phyloP scores from a whole-genome alignment of 1,140 invertebrate species.

The Leptinotarsa texana region DNA sequence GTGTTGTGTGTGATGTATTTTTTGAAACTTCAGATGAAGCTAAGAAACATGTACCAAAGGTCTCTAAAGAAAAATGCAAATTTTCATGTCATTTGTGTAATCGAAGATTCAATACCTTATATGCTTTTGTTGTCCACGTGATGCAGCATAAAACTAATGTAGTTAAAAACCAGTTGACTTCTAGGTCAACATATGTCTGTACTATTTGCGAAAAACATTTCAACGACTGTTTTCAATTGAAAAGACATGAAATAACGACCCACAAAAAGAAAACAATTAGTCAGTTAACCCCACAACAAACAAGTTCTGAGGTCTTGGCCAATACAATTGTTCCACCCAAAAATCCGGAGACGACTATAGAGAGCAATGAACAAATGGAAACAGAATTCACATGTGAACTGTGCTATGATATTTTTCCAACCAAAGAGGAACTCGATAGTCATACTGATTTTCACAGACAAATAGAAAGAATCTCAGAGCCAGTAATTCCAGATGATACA shows the following conservation, averaged over 20 bases:
- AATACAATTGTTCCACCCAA: not conserved
- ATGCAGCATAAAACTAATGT: conserved; percentile 31
- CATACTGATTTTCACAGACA: conserved; percentile 33
- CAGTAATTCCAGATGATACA: conserved; percentile 27
- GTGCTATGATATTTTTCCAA: conserved; percentile 36
- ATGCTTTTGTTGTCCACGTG: conserved; percentile 36
- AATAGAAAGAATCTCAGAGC: conserved; percentile 16
- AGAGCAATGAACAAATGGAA: conserved; percentile 9
- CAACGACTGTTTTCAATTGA: conserved; percentile 32
- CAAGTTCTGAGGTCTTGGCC: not conserved
- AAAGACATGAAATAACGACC: conserved; percentile 24
- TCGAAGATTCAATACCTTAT: conserved; percentile 32
- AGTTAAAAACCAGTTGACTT: conserved; percentile 1
- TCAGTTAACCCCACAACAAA: not conserved
- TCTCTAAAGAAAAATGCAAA: conserved; percentile 26
- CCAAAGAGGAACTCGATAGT: conserved; percentile 28
- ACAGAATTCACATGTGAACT: conserved; percentile 32
- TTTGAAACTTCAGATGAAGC: conserved; percentile 25
- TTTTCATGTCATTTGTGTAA: conserved; percentile 32
- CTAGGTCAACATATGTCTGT: conserved; percentile 27
- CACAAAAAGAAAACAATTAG: conserved; percentile 15
- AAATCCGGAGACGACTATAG: not conserved
- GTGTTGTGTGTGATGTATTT: conserved; percentile 23
- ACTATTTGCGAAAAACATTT: conserved; percentile 23
- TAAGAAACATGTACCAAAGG: conserved; percentile 4